These are phyloP conservation scores for Sinocyclocheilus maitianheensis DNA, from an alignment of 2,113 vertebrate species.

Conservation along the genomic window DNA sequence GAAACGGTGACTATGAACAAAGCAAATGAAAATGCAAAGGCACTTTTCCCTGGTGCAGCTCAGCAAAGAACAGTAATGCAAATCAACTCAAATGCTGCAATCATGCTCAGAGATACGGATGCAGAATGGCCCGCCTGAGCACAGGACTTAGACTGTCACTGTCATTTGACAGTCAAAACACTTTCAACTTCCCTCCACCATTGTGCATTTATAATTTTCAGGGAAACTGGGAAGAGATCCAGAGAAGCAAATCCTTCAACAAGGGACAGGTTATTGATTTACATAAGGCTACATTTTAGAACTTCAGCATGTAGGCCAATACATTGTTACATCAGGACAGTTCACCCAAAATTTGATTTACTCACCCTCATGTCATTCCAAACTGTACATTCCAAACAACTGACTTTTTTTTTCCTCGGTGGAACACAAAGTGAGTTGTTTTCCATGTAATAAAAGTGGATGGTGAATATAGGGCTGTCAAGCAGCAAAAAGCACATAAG, in stretches of 20 bases:
- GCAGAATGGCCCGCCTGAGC: constrained; percentile 32
- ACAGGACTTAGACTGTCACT: constrained; percentile 63
- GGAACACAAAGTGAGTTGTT: neutral
- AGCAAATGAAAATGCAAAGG: constrained; percentile 75
- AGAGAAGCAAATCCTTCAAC: constrained; percentile 37
- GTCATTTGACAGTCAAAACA: constrained; percentile 78
- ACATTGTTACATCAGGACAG: neutral
- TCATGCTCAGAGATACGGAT: constrained; percentile 67
- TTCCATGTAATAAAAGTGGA: neutral
- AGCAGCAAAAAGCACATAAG: neutral
- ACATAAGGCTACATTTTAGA: neutral
- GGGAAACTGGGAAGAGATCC: constrained; percentile 71
- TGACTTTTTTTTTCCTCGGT: neutral
- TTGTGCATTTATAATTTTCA: constrained; percentile 76
- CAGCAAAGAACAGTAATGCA: constrained; percentile 74
- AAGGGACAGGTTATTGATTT: constrained; percentile 20
- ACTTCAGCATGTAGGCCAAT: neutral
- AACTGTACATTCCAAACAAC: neutral
- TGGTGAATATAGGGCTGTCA: neutral
- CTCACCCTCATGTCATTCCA: neutral
- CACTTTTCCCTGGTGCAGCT: constrained; percentile 66
- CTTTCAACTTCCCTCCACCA: constrained; percentile 67
- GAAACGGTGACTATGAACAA: constrained; percentile 61
- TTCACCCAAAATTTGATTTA: neutral
- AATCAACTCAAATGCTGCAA: constrained; percentile 67